Conservation (phyloP, 2,888 invertebrate species). For the Troides oblongomaculatus region DNA sequence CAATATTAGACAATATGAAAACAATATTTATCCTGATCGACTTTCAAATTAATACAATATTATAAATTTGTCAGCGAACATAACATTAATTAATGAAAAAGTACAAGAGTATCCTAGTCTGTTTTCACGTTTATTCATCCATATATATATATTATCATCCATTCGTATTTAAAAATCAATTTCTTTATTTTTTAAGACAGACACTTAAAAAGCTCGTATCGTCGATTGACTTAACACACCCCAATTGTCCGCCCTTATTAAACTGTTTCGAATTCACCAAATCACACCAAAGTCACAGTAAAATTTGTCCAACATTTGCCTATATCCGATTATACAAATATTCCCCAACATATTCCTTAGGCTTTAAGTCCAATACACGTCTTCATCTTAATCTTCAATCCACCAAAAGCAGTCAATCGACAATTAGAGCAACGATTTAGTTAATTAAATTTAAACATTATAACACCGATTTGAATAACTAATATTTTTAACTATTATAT, state of each 20-base stretch:
- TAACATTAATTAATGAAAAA: neutral
- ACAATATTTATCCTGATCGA: neutral
- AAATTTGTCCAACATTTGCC: neutral
- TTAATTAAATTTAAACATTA: slow-evolving; percentile 4
- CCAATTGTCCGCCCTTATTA: neutral
- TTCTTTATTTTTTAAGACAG: neutral
- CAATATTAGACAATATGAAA: neutral
- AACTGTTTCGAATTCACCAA: neutral
- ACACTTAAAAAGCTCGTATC: neutral
- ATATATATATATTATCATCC: neutral
- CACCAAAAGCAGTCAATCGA: neutral
- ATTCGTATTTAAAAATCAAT: neutral
- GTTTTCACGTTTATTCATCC: neutral
- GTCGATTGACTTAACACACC: neutral
- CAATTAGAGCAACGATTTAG: neutral
- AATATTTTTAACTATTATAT: slow-evolving; percentile 2
- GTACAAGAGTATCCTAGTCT: neutral
- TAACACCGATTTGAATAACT: slow-evolving; percentile 9
- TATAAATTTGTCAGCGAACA: neutral
- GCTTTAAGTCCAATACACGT: neutral
- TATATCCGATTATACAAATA: neutral
- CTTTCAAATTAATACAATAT: neutral
- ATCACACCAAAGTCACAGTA: too few species aligned
- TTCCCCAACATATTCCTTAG: neutral
- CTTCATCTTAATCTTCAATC: neutral